Conservation (phyloP, 2,888 invertebrate genomes). For the Thymelicus sylvestris region DNA sequence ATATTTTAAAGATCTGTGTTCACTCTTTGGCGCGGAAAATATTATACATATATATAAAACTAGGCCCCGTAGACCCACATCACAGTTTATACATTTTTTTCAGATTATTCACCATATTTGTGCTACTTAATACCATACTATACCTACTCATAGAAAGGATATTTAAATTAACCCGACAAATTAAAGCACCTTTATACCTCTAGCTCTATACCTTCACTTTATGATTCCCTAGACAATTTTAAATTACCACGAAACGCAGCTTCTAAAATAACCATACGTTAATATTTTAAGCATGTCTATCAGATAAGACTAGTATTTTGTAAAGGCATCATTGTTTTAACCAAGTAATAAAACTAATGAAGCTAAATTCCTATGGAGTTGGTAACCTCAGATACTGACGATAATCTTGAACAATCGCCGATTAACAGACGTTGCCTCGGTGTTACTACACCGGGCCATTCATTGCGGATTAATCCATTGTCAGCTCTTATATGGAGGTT, state of each 20-base stretch:
- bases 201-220: no score
- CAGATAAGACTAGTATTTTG: not conserved
- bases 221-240: no score
- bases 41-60: no score
- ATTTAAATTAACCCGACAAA: no score
- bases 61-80: not conserved
- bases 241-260: no score
- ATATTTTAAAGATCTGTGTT: no score
- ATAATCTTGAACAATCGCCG: constrained; percentile 36
- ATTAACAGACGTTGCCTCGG: constrained; percentile 27
- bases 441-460: constrained; percentile 51
- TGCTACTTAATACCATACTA: no score
- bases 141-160: no score
- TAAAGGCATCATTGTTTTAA: constrained; percentile 4
- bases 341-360: constrained; percentile 1
- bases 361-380: constrained; percentile 37
- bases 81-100: not conserved
- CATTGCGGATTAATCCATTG: constrained; percentile 51
- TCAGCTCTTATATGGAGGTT: constrained; percentile 51
- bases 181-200: no score
- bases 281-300: not conserved
- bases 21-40: no score
- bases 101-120: no score
- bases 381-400: constrained; percentile 16
- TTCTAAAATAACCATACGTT: not conserved